phyloP scores from a whole-genome alignment of 2,797 vertebrate genomes.

The Amazona ochrocephala region DNA sequence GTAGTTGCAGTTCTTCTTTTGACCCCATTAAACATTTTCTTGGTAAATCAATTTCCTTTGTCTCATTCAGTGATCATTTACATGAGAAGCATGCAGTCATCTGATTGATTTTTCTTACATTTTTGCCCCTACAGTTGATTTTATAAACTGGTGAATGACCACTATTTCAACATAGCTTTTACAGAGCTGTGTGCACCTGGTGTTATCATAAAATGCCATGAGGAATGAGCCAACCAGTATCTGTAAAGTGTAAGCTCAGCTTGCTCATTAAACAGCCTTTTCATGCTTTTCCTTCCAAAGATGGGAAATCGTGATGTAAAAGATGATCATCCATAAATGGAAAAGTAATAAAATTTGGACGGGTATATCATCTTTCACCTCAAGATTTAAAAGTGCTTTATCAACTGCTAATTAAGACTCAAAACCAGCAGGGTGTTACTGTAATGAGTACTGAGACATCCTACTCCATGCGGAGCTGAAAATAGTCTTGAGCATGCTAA shows the following conservation, averaged over 20 bases:
- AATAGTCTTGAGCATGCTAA: background rate
- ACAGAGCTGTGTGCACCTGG: background rate
- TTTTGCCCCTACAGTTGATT: background rate
- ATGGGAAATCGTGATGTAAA: background rate
- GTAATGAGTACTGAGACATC: background rate
- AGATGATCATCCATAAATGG: background rate
- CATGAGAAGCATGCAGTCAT: background rate
- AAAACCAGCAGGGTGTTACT: background rate
- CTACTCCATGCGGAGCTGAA: background rate
- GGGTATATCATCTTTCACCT: background rate
- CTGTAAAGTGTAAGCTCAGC: background rate
- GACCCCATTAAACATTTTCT: background rate
- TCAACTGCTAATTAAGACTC: conserved; percentile 5
- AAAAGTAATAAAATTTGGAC: conserved; percentile 7
- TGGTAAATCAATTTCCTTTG: background rate
- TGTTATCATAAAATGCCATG: background rate
- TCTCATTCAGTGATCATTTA: background rate
- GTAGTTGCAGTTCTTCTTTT: background rate
- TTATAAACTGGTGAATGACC: background rate
- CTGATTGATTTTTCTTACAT: background rate
- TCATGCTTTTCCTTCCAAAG: background rate
- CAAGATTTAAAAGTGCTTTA: conserved; percentile 2
- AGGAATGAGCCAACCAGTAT: background rate
- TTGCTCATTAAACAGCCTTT: background rate
- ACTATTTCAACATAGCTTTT: background rate